Percentiles rank a stretch among this genome's conserved stretches.
phyloP scores from a whole-genome alignment of 2,888 invertebrate species.

The Leucania comma region DNA sequence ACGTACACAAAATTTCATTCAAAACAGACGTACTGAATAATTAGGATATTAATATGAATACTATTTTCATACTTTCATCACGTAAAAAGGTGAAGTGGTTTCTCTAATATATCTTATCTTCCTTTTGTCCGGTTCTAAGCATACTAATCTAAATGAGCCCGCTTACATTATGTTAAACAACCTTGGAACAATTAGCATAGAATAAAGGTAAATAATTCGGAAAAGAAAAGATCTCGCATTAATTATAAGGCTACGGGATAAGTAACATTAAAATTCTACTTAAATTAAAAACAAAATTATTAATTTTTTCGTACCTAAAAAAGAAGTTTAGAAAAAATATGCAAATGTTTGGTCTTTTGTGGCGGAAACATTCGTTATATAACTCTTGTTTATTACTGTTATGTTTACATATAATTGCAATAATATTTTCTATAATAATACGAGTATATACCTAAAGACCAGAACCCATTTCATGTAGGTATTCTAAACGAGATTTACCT shows the following conservation, averaged over 20 bases:
- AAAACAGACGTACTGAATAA: no score
- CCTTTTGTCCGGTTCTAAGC: not conserved
- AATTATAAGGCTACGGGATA: constrained; percentile 4
- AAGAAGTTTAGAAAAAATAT: constrained; percentile 39
- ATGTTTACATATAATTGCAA: constrained; percentile 11
- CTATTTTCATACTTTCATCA: not conserved
- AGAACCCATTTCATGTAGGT: not conserved
- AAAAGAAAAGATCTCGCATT: not conserved
- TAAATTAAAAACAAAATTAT: constrained; percentile 30
- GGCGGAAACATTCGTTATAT: constrained; percentile 6
- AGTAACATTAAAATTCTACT: constrained; percentile 1
- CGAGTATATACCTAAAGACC: no score
- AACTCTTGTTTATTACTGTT: not conserved
- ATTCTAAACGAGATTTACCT: not conserved
- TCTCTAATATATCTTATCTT: not conserved
- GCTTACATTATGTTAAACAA: not conserved
- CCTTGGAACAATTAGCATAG: constrained; percentile 21
- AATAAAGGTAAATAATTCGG: not conserved
- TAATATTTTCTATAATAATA: not conserved
- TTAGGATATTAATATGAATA: no score
- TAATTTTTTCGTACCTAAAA: constrained; percentile 5
- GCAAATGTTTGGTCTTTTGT: constrained; percentile 34
- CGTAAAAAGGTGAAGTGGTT: not conserved
- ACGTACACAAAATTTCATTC: no score
- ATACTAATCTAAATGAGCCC: not conserved